Evolutionary conservation across 2,888 invertebrate species (phyloP).

Genomic region (Rhopalosiphum nymphaeae): DNA sequence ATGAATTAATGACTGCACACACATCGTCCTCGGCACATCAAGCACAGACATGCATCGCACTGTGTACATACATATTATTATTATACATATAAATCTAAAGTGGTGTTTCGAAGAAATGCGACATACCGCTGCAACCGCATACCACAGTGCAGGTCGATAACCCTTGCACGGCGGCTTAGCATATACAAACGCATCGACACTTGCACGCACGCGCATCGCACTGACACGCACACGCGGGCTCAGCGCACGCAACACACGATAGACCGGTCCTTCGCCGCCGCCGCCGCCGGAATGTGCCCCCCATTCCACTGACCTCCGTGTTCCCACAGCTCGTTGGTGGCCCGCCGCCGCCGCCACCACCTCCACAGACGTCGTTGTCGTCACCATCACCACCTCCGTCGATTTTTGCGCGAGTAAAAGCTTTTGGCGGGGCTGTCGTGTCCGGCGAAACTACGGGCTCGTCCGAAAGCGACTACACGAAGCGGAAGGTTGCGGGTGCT

Average conservation of each 20-base stretch:
- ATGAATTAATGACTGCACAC: neutral
- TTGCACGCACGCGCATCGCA: conserved; percentile 57
- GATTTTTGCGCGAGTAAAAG: conserved; percentile 21
- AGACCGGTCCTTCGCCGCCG: conserved; percentile 61
- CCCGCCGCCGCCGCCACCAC: conserved; percentile 41
- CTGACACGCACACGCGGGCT: conserved; percentile 2
- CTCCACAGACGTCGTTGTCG: neutral
- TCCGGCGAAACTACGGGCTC: neutral
- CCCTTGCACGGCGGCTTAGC: conserved; percentile 62
- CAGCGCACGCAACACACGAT: conserved; percentile 35
- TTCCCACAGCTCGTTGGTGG: conserved; percentile 65
- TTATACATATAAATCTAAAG: conserved; percentile 16
- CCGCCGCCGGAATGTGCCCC: conserved; percentile 62
- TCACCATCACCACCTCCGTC: neutral
- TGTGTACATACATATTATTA: conserved; percentile 12
- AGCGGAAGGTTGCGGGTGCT: neutral
- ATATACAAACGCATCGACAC: conserved; percentile 60
- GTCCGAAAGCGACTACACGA: neutral
- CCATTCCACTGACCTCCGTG: conserved; percentile 58
- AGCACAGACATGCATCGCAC: neutral
- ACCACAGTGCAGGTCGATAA: conserved; percentile 63
- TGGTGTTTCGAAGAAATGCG: conserved; percentile 64
- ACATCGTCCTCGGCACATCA: neutral
- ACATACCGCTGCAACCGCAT: conserved; percentile 60
- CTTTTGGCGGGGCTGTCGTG: neutral